Percentiles rank a stretch among this genome's conserved stretches.
Evolutionary conservation across 2,113 vertebrate species (phyloP).

Genomic region (Corythornis vintsioides): DNA sequence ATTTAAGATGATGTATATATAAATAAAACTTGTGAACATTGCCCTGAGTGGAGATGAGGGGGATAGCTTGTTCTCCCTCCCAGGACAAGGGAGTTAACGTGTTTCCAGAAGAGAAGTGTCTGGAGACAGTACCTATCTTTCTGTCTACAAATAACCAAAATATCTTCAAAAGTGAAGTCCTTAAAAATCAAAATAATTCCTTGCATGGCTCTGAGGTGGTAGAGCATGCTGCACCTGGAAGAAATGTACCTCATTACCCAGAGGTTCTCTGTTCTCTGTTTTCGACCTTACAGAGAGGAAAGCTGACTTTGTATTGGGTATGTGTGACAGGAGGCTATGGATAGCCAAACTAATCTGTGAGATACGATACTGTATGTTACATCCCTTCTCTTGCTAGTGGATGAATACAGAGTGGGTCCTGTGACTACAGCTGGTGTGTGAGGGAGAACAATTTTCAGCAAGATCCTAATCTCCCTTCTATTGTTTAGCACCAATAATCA

Average conservation of each 20-base stretch:
- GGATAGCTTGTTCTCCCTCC: background rate
- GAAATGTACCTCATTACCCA: background rate
- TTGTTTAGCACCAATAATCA: background rate
- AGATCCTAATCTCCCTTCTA: background rate
- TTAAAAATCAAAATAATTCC: background rate
- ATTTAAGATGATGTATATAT: conserved; percentile 60
- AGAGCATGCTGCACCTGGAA: background rate
- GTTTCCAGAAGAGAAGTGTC: background rate
- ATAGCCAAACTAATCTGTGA: background rate
- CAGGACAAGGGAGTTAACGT: conserved; percentile 13
- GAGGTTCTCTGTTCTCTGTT: background rate
- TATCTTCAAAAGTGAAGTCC: background rate
- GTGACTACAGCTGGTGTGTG: background rate
- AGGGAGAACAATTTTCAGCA: background rate
- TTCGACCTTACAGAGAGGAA: background rate
- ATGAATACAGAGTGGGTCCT: background rate
- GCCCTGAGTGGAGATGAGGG: background rate
- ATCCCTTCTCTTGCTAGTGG: background rate
- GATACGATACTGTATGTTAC: background rate
- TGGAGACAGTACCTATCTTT: background rate
- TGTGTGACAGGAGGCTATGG: background rate
- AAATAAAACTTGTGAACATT: conserved; percentile 26
- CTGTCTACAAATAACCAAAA: background rate
- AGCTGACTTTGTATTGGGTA: background rate
- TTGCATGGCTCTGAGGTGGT: background rate